Base-by-base conservation (phyloP, 2,797 vertebrate species). In the Chiroxiphia lanceolata region DNA sequence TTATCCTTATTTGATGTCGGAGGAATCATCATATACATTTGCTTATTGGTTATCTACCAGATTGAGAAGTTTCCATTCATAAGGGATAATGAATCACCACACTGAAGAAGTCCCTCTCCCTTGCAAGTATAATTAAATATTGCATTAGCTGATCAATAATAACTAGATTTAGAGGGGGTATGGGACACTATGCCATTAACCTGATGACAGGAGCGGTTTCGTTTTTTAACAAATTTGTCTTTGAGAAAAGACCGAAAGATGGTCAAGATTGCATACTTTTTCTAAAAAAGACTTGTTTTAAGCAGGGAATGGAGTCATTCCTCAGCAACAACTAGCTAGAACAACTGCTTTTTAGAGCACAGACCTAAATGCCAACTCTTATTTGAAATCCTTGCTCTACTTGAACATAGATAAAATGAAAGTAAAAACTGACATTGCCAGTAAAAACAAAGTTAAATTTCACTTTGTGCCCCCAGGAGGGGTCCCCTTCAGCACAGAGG, bases 121-220 rank as follows among this genome's bases (percentile, higher is more conserved):
- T 25, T 48, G 26, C 2, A 4, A 93, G 29, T 92, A 47, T 96
- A 96, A 96, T 88, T 93, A 96, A 81, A 93, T 64, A 89, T 71
- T 96, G 90, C 91, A 75, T 65, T 82, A 86, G 57, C 60, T 93
- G 71, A 95, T 95, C 90, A 95, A 95, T 97, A 96, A 84, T 57
- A 96, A 94, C 92, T 88, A 71, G 42, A 95, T 68, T 78, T 76
- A 94, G 89, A 78, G 61, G 10, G n/a, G 77, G 4, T 23, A 91
- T 70, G 69, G 87, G 74, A 72, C 47, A 54, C 3, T 57, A 8
- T 85, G 27, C 81, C 34, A 89, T 95, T 72, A 94, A 53, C 59
- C 27, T 59, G 72, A 80, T 90, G 86, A 68, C 68, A 93, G 34
- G 23, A 96, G 15, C 5, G 6, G 47, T 68, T 92, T 51, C 51